Conservation (phyloP, 2,888 invertebrate genomes). For the Spodoptera picta region DNA sequence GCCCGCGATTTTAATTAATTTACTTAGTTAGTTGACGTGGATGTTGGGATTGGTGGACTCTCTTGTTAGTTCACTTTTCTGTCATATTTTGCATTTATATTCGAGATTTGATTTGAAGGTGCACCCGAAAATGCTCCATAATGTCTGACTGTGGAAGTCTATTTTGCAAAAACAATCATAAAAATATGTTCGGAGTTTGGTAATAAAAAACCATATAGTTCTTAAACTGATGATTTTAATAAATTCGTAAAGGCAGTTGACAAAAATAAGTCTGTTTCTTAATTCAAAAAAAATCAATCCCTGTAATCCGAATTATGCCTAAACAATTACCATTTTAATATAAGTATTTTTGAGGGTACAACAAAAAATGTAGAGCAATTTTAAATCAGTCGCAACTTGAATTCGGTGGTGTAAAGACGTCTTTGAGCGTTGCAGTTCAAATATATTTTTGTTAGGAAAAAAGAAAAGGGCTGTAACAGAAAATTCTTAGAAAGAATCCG, state of each 20-base stretch:
- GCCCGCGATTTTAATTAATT: too few relatives aligned
- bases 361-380: slow-evolving; percentile 4
- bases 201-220: slow-evolving; percentile 28
- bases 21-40: too few relatives aligned
- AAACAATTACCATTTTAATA: slow-evolving; percentile 23
- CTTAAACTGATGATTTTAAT: slow-evolving; percentile 55
- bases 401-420: slow-evolving; percentile 18
- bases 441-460: slow-evolving; percentile 6
- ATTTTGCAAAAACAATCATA: too few relatives aligned
- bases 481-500: slow-evolving; percentile 46
- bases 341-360: background rate
- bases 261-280: slow-evolving; percentile 29
- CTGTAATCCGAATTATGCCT: slow-evolving; percentile 47
- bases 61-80: too few relatives aligned
- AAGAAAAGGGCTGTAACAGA: slow-evolving; percentile 31
- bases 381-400: slow-evolving; percentile 15
- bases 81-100: too few relatives aligned
- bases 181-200: too few relatives aligned
- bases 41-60: too few relatives aligned
- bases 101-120: too few relatives aligned
- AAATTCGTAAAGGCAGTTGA: slow-evolving; percentile 71
- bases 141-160: too few relatives aligned
- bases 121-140: too few relatives aligned
- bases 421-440: slow-evolving; percentile 8
- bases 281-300: slow-evolving; percentile 37